Conservation (phyloP, 2,797 vertebrate species). For the Micromesistius poutassou region DNA sequence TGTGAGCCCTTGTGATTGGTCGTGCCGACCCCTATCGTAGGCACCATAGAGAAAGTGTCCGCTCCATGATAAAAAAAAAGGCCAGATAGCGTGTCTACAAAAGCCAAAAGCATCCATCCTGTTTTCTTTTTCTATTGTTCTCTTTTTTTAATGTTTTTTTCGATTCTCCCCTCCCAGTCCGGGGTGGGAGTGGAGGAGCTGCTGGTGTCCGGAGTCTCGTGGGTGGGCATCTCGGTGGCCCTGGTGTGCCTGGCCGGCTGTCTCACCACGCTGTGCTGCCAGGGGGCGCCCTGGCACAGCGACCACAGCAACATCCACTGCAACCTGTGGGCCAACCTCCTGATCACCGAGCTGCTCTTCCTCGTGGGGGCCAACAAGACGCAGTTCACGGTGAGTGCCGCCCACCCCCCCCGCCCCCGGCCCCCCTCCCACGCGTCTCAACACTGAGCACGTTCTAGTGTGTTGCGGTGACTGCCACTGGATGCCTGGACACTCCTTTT, state of each 20-base stretch:
- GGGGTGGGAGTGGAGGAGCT: slow-evolving; percentile 79
- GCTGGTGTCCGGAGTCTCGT: slow-evolving; percentile 86
- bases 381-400: slow-evolving; percentile 78
- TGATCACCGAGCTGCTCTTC: slow-evolving; percentile 88
- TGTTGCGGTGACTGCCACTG: too few relatives aligned
- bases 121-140: too few relatives aligned
- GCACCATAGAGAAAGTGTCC: too few relatives aligned
- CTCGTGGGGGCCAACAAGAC: slow-evolving; percentile 89
- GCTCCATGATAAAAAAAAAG: too few relatives aligned
- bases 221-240: slow-evolving; percentile 93
- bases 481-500: too few relatives aligned
- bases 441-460: too few relatives aligned
- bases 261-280: slow-evolving; percentile 89
- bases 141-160: too few relatives aligned
- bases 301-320: slow-evolving; percentile 94
- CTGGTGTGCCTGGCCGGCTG: slow-evolving; percentile 88
- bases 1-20: too few relatives aligned
- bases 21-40: too few relatives aligned
- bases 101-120: too few relatives aligned
- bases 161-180: slow-evolving; percentile 32
- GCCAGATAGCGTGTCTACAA: too few relatives aligned
- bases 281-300: slow-evolving; percentile 84
- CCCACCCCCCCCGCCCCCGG: too few relatives aligned
- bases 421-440: background rate
- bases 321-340: slow-evolving; percentile 91